Base-by-base conservation (phyloP, 2,797 vertebrate genomes). In the Coreius guichenoti region DNA sequence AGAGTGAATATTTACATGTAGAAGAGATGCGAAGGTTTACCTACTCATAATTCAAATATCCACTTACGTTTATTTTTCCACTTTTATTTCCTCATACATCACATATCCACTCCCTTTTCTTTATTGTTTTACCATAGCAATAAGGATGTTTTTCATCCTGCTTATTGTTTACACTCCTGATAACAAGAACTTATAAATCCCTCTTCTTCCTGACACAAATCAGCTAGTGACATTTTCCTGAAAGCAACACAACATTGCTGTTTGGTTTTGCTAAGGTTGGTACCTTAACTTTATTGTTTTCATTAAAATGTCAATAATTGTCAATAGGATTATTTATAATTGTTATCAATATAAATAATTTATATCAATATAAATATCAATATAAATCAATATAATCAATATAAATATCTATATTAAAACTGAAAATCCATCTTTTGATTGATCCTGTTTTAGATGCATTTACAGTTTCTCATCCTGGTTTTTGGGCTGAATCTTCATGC, bases 391-490 rank as follows among this genome's bases (percentile, higher is more conserved):
- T n/a, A n/a, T n/a, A n/a, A n/a, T n/a, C n/a, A n/a, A n/a, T n/a
- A n/a, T n/a, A n/a, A n/a, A n/a, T n/a, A n/a, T n/a, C n/a, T n/a
- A 16, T 45, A 19, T 43, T 23, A 2, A 16, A 58, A 14, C 16
- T 2, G 1, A 56, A 58, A 51, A 51, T 19, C 1, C 49, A 14
- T 36, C 36, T 58, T 65, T 67, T 29, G 13, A 29, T 51, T 73
- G 21, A 11, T 73, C 2, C 12, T 58, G 23, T 84, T 85, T 81
- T 23, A 87, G 76, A 84, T 85, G 70, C 0, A 51, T 12, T 3
- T 11, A 23, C 43, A 56, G n/a, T 81, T 85, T 80, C 51, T 85
- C 21, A 2, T 82, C 8, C 21, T 85, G 61, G 21, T 84, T 43
- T 67, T 54, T 23, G 54, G 72, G 0, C 16, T 75, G 33, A 73